phyloP scores from a whole-genome alignment of 2,113 vertebrate genomes.

The Empidonax traillii region DNA sequence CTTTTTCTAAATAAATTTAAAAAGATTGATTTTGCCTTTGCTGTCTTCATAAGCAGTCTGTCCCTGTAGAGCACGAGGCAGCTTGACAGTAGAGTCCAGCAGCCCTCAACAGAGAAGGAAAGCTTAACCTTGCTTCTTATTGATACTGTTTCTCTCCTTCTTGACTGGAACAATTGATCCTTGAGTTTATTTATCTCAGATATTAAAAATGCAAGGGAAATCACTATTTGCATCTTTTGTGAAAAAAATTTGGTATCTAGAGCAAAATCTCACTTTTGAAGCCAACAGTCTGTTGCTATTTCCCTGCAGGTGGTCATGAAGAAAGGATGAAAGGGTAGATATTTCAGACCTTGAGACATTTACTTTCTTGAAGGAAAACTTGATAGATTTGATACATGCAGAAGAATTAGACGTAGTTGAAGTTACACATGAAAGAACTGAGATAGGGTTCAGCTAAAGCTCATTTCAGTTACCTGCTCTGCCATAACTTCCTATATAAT shows the following conservation, averaged over 20 bases:
- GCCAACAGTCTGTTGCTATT: background rate
- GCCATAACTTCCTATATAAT: conserved; percentile 9
- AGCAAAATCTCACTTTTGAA: background rate
- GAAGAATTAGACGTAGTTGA: background rate
- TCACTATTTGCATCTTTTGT: background rate
- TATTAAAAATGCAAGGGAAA: background rate
- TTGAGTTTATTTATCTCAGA: background rate
- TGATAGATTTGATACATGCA: background rate
- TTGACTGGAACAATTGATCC: background rate
- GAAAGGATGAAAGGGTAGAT: background rate
- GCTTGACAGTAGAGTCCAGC: background rate
- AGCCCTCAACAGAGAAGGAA: background rate
- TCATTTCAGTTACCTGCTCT: conserved; percentile 16
- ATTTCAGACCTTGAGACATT: background rate
- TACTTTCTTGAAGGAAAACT: background rate
- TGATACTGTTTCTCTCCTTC: background rate
- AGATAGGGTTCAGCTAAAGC: background rate
- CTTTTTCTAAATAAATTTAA: background rate
- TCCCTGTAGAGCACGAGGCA: background rate
- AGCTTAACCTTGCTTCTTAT: background rate
- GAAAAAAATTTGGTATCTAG: background rate
- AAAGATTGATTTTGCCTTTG: background rate
- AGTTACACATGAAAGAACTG: background rate
- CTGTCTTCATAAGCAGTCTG: background rate
- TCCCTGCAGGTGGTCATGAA: background rate